These are phyloP conservation scores for Theretra japonica DNA, from an alignment of 2,888 invertebrate species.

Conservation along the genomic window DNA sequence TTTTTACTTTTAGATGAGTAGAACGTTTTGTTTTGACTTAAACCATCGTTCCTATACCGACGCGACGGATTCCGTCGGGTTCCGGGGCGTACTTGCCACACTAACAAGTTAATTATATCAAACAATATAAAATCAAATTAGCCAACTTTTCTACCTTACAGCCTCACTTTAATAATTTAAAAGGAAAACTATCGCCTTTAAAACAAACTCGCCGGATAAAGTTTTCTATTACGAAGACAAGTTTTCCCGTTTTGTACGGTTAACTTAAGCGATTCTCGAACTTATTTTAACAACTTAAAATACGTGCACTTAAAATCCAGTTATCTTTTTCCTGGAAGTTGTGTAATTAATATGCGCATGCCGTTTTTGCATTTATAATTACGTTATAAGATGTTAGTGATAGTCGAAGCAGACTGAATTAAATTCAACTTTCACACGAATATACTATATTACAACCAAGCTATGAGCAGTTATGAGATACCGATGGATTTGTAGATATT, in stretches of 20 bases:
- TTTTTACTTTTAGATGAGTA: no score
- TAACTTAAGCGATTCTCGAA: neutral
- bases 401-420: neutral
- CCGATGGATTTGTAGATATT: neutral
- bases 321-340: slow-evolving; percentile 5
- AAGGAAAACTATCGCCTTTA: no score
- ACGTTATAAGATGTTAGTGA: neutral
- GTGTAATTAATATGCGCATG: neutral
- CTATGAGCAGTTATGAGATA: neutral
- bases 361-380: neutral
- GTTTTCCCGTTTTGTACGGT: neutral
- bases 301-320: neutral
- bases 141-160: no score
- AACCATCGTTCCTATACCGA: no score
- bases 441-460: neutral
- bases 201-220: no score
- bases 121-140: no score
- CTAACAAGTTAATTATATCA: no score
- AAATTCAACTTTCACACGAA: neutral
- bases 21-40: no score
- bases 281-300: neutral
- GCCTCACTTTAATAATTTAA: no score
- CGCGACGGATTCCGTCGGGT: no score
- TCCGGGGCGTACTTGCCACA: no score
- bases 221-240: neutral